phyloP scores from a whole-genome alignment of 2,888 invertebrate genomes.

The Lithophane semibrunnea region DNA sequence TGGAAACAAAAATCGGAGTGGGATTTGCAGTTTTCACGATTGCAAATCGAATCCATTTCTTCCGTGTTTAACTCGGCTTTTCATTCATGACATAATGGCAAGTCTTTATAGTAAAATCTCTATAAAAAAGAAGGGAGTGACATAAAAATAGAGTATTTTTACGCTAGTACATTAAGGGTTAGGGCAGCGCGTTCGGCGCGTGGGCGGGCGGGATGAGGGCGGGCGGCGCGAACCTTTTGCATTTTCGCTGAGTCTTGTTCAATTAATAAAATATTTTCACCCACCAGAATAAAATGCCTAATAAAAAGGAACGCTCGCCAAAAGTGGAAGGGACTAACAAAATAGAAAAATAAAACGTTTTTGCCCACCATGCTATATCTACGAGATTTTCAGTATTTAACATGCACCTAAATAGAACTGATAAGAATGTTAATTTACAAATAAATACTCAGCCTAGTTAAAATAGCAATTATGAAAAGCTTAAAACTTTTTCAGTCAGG shows the following conservation, averaged over 20 bases:
- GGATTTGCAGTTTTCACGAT: background rate
- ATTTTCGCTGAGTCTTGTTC: slow-evolving; percentile 73
- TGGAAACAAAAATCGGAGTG: background rate
- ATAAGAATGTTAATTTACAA: background rate
- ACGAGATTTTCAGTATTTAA: background rate
- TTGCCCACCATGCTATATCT: slow-evolving; percentile 1
- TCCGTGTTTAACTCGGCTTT: background rate
- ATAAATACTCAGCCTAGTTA: slow-evolving; percentile 1
- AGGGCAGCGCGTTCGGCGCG: slow-evolving; percentile 42
- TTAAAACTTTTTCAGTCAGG: background rate
- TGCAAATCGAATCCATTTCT: background rate
- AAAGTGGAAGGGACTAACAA: slow-evolving; percentile 25
- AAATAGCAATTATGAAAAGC: background rate
- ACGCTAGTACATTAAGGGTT: slow-evolving; percentile 60
- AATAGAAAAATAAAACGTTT: slow-evolving; percentile 29
- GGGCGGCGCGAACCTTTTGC: slow-evolving; percentile 63
- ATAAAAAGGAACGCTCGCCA: slow-evolving; percentile 42
- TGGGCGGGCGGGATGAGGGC: slow-evolving; percentile 61
- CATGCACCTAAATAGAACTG: background rate
- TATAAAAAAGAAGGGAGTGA: slow-evolving; percentile 23
- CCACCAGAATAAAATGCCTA: slow-evolving; percentile 51
- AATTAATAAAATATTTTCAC: slow-evolving; percentile 72
- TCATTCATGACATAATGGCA: background rate
- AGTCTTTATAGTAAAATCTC: slow-evolving; percentile 11
- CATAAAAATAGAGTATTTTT: slow-evolving; percentile 53